Evolutionary conservation across 2,113 vertebrate genomes (phyloP).

Genomic region (Rhagologus leucostigma): DNA sequence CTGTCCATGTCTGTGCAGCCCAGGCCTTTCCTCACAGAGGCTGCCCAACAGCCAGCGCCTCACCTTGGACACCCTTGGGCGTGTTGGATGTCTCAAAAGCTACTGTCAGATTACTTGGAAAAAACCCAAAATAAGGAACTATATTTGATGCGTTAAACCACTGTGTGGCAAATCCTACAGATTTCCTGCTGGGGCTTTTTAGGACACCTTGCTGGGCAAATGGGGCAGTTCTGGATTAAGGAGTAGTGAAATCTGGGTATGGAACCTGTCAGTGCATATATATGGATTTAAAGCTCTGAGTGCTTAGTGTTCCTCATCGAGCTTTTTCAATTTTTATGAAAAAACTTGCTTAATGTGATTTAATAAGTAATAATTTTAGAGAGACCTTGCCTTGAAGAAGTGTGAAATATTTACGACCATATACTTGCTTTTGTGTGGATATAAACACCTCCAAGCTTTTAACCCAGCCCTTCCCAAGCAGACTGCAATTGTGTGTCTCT

Average conservation of each 20-base stretch:
- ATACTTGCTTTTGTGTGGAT: rapidly evolving
- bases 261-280: neutral
- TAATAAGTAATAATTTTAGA: neutral
- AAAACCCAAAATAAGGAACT: rapidly evolving
- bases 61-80: rapidly evolving
- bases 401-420: neutral
- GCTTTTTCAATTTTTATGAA: neutral
- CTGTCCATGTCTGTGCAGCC: too few species aligned
- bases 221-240: neutral
- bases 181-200: neutral
- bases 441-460: neutral
- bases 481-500: neutral
- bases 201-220: neutral
- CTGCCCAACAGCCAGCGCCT: rapidly evolving
- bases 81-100: neutral
- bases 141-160: neutral
- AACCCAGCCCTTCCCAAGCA: neutral
- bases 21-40: neutral
- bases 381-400: neutral
- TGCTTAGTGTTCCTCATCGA: neutral
- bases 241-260: neutral
- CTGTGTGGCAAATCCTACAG: neutral
- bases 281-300: neutral
- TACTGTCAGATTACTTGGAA: neutral
- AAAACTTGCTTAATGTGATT: neutral